A percentile compares a stretch with the other conserved stretches of the same genome.
Conservation (phyloP, 2,888 invertebrate genomes). For the Scotopteryx bipunctaria region DNA sequence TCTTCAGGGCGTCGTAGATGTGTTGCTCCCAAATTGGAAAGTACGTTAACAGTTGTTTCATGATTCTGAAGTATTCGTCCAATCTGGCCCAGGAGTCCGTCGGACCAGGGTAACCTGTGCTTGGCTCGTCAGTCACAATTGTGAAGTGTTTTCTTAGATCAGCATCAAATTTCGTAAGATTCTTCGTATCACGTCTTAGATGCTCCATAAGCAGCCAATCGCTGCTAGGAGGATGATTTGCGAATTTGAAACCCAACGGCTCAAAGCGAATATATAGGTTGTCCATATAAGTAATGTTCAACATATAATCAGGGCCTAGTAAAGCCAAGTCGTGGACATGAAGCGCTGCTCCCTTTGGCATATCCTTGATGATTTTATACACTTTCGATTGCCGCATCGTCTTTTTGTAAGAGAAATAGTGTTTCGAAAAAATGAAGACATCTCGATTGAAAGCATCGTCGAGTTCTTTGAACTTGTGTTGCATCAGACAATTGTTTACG, state of each 20-base stretch:
- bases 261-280: constrained; percentile 82
- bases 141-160: constrained; percentile 81
- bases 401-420: constrained; percentile 85
- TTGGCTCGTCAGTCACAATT: constrained; percentile 77
- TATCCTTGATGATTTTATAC: constrained; percentile 84
- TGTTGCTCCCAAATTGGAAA: constrained; percentile 86
- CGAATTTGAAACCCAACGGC: constrained; percentile 51
- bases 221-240: constrained; percentile 35
- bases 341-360: constrained; percentile 90
- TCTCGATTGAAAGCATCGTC: constrained; percentile 80
- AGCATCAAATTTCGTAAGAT: constrained; percentile 75
- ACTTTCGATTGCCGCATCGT: constrained; percentile 85
- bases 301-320: constrained; percentile 84
- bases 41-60: constrained; percentile 82
- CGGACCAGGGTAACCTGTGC: constrained; percentile 72
- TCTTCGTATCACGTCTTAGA: constrained; percentile 62
- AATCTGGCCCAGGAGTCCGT: constrained; percentile 84
- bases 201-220: constrained; percentile 77
- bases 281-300: constrained; percentile 85
- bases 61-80: constrained; percentile 81
- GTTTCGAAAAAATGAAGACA: constrained; percentile 85
- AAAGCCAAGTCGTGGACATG: constrained; percentile 88
- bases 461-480: constrained; percentile 79
- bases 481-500: constrained; percentile 85
- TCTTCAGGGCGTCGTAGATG: constrained; percentile 84